These are phyloP conservation scores for Ameiurus melas DNA, from an alignment of 2,113 vertebrate species.

Conservation along the genomic window DNA sequence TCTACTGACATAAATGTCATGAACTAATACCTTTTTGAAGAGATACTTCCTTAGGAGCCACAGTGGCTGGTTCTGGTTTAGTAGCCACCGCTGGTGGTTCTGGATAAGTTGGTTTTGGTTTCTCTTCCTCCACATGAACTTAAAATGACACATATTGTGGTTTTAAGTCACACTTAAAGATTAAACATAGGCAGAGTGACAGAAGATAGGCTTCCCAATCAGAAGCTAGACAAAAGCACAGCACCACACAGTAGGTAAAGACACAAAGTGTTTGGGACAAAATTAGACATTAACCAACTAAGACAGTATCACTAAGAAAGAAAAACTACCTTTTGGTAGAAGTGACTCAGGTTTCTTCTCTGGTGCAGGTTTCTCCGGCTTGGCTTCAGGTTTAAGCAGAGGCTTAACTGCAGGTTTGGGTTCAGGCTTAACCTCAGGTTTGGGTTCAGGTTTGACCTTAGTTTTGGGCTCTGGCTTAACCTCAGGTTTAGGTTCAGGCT, in stretches of 20 bases:
- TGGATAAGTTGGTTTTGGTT: slow-evolving; percentile 69
- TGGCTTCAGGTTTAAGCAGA: slow-evolving; percentile 51
- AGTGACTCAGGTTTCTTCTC: slow-evolving; percentile 58
- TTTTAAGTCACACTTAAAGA: slow-evolving; percentile 11
- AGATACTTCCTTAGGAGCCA: slow-evolving; percentile 19
- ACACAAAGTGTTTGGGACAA: not conserved
- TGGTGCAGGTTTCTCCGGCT: slow-evolving; percentile 48
- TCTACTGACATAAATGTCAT: not conserved
- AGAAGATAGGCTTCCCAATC: slow-evolving; percentile 32
- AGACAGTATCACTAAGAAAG: slow-evolving; percentile 45
- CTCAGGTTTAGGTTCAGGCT: not conserved
- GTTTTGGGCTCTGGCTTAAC: not conserved
- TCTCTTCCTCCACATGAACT: slow-evolving; percentile 78
- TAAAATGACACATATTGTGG: slow-evolving; percentile 65
- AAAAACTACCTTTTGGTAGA: slow-evolving; percentile 72
- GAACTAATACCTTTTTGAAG: slow-evolving; percentile 48
- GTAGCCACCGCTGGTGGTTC: slow-evolving; percentile 37
- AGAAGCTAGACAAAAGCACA: slow-evolving; percentile 41
- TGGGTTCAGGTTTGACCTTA: not conserved
- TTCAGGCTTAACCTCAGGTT: not conserved
- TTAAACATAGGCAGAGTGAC: not conserved
- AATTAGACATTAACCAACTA: not conserved
- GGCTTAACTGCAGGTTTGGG: slow-evolving; percentile 40
- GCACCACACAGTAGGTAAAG: slow-evolving; percentile 3
- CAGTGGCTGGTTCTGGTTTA: slow-evolving; percentile 37